Evolutionary conservation across 2,888 invertebrate species (phyloP).

Genomic region (Cephus nigrinus): DNA sequence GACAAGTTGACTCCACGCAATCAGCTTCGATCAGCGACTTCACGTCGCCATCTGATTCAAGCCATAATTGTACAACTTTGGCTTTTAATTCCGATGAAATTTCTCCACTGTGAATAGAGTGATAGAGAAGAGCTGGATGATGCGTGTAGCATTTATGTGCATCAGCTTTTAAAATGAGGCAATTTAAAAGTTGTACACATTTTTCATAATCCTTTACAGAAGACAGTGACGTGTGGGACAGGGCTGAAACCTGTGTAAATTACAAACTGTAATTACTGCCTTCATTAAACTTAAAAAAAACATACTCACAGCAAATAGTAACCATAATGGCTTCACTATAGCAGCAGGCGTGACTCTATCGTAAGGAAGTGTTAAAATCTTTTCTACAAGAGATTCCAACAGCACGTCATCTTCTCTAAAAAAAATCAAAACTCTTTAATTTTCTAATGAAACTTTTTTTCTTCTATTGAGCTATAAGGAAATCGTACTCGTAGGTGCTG

Average conservation of each 20-base stretch:
- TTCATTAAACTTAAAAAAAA: background rate
- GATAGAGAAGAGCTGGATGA: slow-evolving; percentile 37
- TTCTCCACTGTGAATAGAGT: slow-evolving; percentile 28
- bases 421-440: background rate
- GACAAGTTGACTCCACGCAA: slow-evolving; percentile 24
- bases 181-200: slow-evolving; percentile 27
- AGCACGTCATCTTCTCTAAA: background rate
- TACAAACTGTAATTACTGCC: background rate
- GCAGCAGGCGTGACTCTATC: background rate
- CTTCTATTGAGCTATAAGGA: background rate
- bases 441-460: background rate
- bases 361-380: background rate
- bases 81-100: slow-evolving; percentile 30
- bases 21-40: slow-evolving; percentile 14
- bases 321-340: slow-evolving; percentile 41
- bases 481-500: slow-evolving; percentile 35
- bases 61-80: slow-evolving; percentile 39
- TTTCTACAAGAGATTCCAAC: background rate
- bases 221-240: slow-evolving; percentile 25
- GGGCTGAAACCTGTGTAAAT: slow-evolving; percentile 23
- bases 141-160: slow-evolving; percentile 42
- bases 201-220: slow-evolving; percentile 17
- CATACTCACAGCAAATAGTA: slow-evolving; percentile 39
- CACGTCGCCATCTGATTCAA: slow-evolving; percentile 39
- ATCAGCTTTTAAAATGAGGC: slow-evolving; percentile 24